Conservation (phyloP, 2,797 vertebrate genomes). For the Pseudochaenichthys georgianus region DNA sequence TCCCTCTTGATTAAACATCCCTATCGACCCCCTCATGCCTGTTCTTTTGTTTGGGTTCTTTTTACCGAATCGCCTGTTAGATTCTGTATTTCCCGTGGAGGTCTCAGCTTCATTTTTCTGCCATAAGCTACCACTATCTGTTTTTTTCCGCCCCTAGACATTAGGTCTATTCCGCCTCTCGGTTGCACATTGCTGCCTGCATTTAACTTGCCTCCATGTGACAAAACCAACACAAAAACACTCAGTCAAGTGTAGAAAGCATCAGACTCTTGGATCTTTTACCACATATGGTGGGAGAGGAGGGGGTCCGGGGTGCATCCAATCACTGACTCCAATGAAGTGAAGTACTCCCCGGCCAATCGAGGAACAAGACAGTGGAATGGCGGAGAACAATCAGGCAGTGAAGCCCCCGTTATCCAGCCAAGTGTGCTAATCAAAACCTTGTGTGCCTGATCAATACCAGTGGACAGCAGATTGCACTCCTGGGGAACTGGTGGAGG, state of each 20-base stretch:
- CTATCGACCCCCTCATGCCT: slow-evolving; percentile 66
- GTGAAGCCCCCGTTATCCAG: slow-evolving; percentile 69
- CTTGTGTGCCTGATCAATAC: slow-evolving; percentile 83
- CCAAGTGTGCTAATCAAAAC: slow-evolving; percentile 86
- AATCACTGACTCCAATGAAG: slow-evolving; percentile 76
- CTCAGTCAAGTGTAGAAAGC: slow-evolving; percentile 62
- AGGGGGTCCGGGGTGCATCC: slow-evolving; percentile 61
- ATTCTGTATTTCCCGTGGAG: slow-evolving; percentile 30
- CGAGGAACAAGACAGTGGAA: slow-evolving; percentile 59
- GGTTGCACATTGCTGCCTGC: slow-evolving; percentile 30
- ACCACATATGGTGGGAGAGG: slow-evolving; percentile 2
- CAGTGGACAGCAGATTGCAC: slow-evolving; percentile 84
- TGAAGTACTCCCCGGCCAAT: slow-evolving; percentile 69
- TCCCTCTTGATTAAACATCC: slow-evolving; percentile 73
- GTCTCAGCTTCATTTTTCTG: slow-evolving; percentile 2
- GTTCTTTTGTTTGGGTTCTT: slow-evolving; percentile 71
- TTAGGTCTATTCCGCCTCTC: slow-evolving; percentile 18
- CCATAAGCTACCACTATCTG: slow-evolving; percentile 24
- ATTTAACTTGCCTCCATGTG: slow-evolving; percentile 55
- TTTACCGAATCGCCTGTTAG: slow-evolving; percentile 41
- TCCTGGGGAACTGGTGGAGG: slow-evolving; percentile 70
- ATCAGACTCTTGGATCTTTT: slow-evolving; percentile 51
- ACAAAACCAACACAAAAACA: slow-evolving; percentile 64
- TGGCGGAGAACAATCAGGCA: slow-evolving; percentile 70
- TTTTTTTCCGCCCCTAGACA: slow-evolving; percentile 29